These are phyloP conservation scores for Rhincodon typus DNA, from an alignment of 2,797 vertebrate species.

Conservation along the genomic window DNA sequence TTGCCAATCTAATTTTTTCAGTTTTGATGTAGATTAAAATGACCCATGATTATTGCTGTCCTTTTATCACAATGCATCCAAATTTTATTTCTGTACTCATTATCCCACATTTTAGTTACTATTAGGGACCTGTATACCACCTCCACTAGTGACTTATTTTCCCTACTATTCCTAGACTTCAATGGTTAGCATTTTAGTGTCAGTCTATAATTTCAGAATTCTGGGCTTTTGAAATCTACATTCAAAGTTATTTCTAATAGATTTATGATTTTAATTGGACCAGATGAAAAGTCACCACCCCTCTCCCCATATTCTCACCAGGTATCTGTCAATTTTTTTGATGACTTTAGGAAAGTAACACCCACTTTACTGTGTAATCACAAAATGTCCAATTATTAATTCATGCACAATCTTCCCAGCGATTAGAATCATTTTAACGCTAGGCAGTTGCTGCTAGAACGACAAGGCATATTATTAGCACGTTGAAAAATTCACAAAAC, in stretches of 20 bases:
- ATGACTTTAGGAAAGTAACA: background rate
- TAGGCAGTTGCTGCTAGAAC: background rate
- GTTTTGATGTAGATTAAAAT: too few species aligned
- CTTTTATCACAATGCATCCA: too few species aligned
- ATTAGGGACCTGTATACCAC: too few species aligned
- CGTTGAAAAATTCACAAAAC: background rate
- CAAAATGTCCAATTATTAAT: constrained; percentile 5
- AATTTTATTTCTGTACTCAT: too few species aligned
- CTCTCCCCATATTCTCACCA: background rate
- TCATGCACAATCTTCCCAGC: background rate
- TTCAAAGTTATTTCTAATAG: background rate
- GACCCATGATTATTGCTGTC: too few species aligned
- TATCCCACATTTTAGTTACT: too few species aligned
- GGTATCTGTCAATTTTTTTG: background rate
- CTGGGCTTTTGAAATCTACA: background rate
- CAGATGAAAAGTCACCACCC: background rate
- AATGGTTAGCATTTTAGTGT: background rate
- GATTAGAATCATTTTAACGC: background rate
- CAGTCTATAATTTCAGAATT: background rate
- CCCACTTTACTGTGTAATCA: background rate
- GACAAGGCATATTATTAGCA: background rate
- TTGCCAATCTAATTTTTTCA: too few species aligned
- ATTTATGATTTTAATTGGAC: background rate
- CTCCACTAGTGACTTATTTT: too few species aligned
- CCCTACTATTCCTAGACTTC: too few species aligned